These are phyloP conservation scores for Pteruthius melanotis DNA, from an alignment of 2,113 vertebrate genomes.

Conservation along the genomic window DNA sequence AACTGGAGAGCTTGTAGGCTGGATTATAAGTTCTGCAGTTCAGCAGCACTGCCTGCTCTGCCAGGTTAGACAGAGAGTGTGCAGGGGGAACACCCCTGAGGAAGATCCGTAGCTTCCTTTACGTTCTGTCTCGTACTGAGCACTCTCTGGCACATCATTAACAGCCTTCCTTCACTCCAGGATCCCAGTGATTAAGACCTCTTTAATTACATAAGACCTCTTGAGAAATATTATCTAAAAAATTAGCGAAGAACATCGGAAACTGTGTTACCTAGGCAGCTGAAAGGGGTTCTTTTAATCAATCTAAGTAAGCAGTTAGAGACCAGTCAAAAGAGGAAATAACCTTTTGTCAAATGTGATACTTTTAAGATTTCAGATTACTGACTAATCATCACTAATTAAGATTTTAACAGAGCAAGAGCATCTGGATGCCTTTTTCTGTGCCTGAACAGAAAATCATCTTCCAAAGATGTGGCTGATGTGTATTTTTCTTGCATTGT, in stretches of 20 bases:
- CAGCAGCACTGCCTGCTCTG: neutral
- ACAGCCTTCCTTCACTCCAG: neutral
- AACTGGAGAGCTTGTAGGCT: neutral
- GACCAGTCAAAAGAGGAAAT: neutral
- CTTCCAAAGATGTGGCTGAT: neutral
- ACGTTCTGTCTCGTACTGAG: rapidly evolving
- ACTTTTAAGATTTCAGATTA: neutral
- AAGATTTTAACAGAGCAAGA: neutral
- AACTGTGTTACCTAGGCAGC: neutral
- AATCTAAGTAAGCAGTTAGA: neutral
- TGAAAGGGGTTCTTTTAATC: neutral
- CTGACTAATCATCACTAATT: neutral
- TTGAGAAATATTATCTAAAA: neutral
- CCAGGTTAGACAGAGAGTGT: neutral
- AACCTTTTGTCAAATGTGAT: neutral
- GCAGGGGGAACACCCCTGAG: neutral
- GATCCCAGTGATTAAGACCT: neutral
- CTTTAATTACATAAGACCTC: neutral
- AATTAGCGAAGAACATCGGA: neutral
- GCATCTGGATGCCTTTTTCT: neutral
- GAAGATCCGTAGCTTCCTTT: neutral
- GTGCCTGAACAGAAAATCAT: neutral
- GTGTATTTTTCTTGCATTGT: neutral
- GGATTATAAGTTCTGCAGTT: neutral
- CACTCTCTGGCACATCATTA: neutral